phyloP scores from a whole-genome alignment of 2,797 vertebrate species.

The Poeciliopsis gracilis region DNA sequence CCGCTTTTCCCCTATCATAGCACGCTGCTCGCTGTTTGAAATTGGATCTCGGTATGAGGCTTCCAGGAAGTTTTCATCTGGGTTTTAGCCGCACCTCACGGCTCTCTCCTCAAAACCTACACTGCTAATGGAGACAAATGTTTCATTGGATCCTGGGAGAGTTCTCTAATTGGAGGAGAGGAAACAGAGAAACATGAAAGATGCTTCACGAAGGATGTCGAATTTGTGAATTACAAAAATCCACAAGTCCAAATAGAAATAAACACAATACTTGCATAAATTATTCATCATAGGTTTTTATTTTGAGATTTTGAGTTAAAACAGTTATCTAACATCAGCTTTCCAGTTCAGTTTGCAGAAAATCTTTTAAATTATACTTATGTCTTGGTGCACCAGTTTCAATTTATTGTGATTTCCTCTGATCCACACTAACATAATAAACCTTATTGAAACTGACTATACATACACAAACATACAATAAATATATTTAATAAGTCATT shows the following conservation, averaged over 20 bases:
- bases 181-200: constrained; percentile 37
- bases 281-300: neutral
- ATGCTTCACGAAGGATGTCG: constrained; percentile 11
- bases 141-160: constrained; percentile 78
- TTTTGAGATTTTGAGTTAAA: neutral
- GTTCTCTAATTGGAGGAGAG: constrained; percentile 73
- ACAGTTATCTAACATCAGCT: neutral
- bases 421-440: neutral
- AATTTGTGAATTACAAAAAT: constrained; percentile 24
- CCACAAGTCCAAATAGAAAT: constrained; percentile 30
- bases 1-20: constrained; percentile 31
- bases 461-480: neutral
- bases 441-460: neutral
- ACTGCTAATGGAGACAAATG: constrained; percentile 85
- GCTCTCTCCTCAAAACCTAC: constrained; percentile 74
- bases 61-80: constrained; percentile 65
- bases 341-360: neutral
- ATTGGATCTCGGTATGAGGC: constrained; percentile 73
- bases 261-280: neutral
- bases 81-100: constrained; percentile 66
- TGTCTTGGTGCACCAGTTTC: neutral
- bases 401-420: neutral
- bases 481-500: neutral
- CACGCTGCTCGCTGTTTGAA: constrained; percentile 52
- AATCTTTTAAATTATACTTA: neutral